Evolutionary conservation across 1,140 invertebrate genomes (phyloP).

Genomic region (Pachyrhynchus sulphureomaculatus): DNA sequence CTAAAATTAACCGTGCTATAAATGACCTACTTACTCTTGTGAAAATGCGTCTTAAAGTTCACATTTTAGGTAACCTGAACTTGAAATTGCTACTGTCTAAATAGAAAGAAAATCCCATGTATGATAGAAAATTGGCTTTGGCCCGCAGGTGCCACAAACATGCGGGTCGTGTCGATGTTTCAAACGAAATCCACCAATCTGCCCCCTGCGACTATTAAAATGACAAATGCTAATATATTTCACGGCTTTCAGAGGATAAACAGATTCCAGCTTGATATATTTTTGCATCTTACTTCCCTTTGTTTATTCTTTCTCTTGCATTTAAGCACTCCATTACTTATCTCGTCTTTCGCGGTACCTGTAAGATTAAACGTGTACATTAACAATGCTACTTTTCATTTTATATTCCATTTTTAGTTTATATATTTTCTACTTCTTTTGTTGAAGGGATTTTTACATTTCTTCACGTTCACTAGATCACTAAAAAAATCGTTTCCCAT

Average conservation of each 20-base stretch:
- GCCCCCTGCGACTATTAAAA: constrained; percentile 50
- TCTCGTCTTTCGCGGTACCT: constrained; percentile 13
- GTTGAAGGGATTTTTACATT: too few relatives aligned
- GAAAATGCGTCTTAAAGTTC: too few relatives aligned
- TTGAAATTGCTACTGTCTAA: too few relatives aligned
- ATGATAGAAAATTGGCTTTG: constrained; percentile 15
- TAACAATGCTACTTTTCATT: not conserved
- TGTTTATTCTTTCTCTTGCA: constrained; percentile 43
- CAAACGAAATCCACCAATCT: constrained; percentile 49
- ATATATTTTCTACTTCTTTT: too few relatives aligned
- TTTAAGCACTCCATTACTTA: constrained; percentile 37
- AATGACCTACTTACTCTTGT: too few relatives aligned
- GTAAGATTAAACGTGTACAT: not conserved
- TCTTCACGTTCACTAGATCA: too few relatives aligned
- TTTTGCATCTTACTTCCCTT: constrained; percentile 47
- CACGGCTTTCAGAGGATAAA: constrained; percentile 48
- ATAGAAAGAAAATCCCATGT: too few relatives aligned
- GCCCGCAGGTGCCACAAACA: constrained; percentile 48
- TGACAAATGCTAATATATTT: constrained; percentile 53
- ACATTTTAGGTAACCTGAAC: too few relatives aligned
- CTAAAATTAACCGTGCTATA: too few relatives aligned
- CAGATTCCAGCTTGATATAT: constrained; percentile 49
- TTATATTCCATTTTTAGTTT: too few relatives aligned
- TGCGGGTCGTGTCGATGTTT: constrained; percentile 42
- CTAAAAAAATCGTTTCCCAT: too few relatives aligned